Evolutionary conservation across 2,797 vertebrate genomes (phyloP).

Genomic region (Lacerta viridis): DNA sequence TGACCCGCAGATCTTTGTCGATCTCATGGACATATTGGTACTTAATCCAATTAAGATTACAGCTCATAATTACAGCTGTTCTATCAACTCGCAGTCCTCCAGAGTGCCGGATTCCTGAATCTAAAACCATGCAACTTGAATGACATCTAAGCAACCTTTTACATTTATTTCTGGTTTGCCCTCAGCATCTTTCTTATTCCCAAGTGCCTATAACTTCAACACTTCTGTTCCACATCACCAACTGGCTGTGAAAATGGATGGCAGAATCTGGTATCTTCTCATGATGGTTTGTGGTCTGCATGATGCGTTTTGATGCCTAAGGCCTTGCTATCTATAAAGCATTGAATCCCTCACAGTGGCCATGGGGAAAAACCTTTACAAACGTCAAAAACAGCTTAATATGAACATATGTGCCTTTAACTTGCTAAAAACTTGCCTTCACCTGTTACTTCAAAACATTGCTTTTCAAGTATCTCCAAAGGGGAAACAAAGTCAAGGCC

Average conservation of each 20-base stretch:
- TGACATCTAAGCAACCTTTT: slow-evolving; percentile 38
- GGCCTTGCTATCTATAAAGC: not conserved
- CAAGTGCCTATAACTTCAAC: not conserved
- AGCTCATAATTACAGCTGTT: not conserved
- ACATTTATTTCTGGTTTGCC: slow-evolving; percentile 39
- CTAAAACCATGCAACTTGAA: not conserved
- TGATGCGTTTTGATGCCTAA: fast-evolving
- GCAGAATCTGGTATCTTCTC: slow-evolving; percentile 25
- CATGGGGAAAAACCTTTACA: too few relatives aligned
- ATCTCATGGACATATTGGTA: too few relatives aligned
- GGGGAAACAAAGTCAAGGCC: too few relatives aligned
- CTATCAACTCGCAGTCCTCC: fast-evolving
- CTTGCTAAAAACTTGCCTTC: too few relatives aligned
- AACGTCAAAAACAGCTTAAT: too few relatives aligned
- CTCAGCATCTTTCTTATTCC: not conserved
- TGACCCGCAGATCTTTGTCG: not conserved
- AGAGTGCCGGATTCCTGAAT: not conserved
- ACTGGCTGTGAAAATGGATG: not conserved
- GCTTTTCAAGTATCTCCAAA: too few relatives aligned
- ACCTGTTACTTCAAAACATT: too few relatives aligned
- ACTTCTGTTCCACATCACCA: fast-evolving
- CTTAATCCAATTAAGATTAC: not conserved
- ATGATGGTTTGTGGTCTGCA: not conserved
- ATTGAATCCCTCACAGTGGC: not conserved
- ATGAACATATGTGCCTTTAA: too few relatives aligned